These are phyloP conservation scores for Brachyhypopomus gauderio DNA, from an alignment of 2,113 vertebrate genomes.

Conservation along the genomic window DNA sequence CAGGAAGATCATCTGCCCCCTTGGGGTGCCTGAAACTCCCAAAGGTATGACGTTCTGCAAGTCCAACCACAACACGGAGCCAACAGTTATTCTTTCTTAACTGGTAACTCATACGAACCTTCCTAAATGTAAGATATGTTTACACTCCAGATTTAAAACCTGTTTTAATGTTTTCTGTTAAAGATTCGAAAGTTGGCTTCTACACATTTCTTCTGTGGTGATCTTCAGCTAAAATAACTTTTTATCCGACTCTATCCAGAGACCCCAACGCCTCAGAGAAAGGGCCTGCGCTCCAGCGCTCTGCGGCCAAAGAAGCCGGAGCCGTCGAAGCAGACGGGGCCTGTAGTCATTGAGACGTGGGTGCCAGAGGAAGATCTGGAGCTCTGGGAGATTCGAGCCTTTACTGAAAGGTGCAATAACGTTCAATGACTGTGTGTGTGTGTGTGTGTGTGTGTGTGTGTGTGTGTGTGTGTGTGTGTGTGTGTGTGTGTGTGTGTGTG, in stretches of 20 bases:
- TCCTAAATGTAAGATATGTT: not conserved
- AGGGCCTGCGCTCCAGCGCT: constrained; percentile 88
- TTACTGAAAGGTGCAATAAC: constrained; percentile 90
- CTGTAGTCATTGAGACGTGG: constrained; percentile 98
- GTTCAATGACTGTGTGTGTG: not conserved
- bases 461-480: too few species aligned
- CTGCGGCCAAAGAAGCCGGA: constrained; percentile 95
- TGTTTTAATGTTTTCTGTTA: too few species aligned
- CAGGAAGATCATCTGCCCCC: constrained; percentile 97
- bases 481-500: too few species aligned
- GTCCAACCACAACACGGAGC: not conserved
- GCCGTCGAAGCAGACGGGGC: constrained; percentile 94
- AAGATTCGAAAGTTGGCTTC: too few species aligned
- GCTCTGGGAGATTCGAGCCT: constrained; percentile 98
- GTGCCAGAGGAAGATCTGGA: constrained; percentile 97
- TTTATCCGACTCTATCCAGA: constrained; percentile 63
- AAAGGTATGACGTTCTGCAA: constrained; percentile 81
- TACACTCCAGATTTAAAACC: too few species aligned
- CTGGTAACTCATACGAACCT: not conserved
- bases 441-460: too few species aligned
- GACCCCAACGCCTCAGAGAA: constrained; percentile 93
- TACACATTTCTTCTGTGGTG: not conserved
- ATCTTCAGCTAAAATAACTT: not conserved
- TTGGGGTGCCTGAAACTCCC: constrained; percentile 94
- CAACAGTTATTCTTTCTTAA: not conserved